Conservation (phyloP, 92 coral and sea anemone species). For the Parazoanthus swiftii region DNA sequence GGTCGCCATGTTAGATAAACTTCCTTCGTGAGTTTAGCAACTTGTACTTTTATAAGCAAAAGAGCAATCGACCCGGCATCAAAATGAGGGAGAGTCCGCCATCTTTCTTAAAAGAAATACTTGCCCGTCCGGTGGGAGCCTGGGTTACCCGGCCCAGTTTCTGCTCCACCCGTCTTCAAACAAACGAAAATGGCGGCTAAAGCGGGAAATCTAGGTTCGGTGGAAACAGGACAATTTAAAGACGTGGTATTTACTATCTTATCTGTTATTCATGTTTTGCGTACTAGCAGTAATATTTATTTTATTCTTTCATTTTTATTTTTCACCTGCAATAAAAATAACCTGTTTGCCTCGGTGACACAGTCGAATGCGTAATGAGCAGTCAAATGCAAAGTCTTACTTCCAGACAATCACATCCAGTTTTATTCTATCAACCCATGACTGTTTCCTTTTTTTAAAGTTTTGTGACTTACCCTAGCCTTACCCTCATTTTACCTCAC, state of each 20-base stretch:
- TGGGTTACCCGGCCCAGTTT: conserved; percentile 37
- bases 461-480: no score
- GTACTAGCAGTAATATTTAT: no score
- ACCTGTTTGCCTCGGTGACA: no score
- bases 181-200: conserved; percentile 32
- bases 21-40: neutral
- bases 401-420: no score
- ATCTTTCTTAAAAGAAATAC: neutral
- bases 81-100: neutral
- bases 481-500: no score
- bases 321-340: no score
- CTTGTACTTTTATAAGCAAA: neutral
- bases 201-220: neutral
- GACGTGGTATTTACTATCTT: conserved; percentile 1
- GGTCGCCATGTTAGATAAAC: neutral
- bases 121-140: neutral
- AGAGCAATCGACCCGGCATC: neutral
- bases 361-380: no score
- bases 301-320: no score
- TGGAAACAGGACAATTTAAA: conserved; percentile 32
- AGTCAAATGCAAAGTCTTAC: no score
- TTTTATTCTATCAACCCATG: no score
- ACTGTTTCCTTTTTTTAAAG: no score
- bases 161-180: neutral
- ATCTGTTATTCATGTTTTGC: neutral